Evolutionary conservation across 1,140 invertebrate species (phyloP).

Genomic region (Globodera ellingtonae): DNA sequence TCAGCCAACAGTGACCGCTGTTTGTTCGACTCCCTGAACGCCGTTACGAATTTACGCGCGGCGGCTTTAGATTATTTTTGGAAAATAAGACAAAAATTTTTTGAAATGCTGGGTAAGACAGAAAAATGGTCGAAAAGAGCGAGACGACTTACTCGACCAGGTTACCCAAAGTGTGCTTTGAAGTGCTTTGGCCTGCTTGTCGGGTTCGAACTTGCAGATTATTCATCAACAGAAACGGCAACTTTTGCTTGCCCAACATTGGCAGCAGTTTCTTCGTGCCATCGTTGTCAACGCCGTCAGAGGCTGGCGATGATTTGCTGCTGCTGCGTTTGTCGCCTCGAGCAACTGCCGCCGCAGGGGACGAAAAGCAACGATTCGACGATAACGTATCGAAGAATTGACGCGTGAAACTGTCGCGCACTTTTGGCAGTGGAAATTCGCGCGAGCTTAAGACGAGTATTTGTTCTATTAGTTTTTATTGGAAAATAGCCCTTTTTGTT

Average conservation of each 20-base stretch:
- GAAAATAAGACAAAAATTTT: too few relatives aligned
- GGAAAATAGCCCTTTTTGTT: too few relatives aligned
- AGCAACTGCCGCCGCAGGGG: not conserved
- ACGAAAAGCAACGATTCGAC: conserved; percentile 4
- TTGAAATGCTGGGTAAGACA: too few relatives aligned
- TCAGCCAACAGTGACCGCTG: conserved; percentile 49
- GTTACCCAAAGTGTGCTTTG: conserved; percentile 42
- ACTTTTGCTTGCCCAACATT: not conserved
- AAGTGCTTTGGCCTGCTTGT: conserved; percentile 52
- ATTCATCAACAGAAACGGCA: not conserved
- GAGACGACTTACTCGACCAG: conserved; percentile 48
- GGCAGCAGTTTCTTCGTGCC: not conserved
- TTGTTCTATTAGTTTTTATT: too few relatives aligned
- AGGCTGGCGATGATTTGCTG: not conserved
- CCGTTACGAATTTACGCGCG: too few relatives aligned
- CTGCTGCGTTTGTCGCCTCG: not conserved
- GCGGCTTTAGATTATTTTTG: too few relatives aligned
- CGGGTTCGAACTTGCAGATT: conserved; percentile 38
- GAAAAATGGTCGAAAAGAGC: not conserved
- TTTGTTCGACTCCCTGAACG: conserved; percentile 51
- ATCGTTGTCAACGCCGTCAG: not conserved
- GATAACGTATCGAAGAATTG: conserved; percentile 63
- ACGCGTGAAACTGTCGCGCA: conserved; percentile 96
- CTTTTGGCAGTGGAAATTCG: conserved; percentile 92
- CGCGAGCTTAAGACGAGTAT: conserved; percentile 59